These are phyloP conservation scores for Melopsittacus undulatus DNA, from an alignment of 2,797 vertebrate genomes.

Conservation along the genomic window DNA sequence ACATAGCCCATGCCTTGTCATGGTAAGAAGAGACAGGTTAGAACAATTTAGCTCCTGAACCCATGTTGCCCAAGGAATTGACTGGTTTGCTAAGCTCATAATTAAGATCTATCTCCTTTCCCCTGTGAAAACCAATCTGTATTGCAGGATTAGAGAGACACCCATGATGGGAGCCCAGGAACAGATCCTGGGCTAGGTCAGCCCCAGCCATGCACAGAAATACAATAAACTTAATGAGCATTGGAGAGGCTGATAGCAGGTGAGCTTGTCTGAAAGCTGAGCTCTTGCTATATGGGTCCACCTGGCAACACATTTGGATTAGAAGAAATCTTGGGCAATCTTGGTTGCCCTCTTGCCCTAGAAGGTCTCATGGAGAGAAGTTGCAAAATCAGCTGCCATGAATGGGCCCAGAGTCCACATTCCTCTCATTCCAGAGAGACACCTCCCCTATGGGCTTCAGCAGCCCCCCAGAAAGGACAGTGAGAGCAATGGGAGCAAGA, in stretches of 20 bases:
- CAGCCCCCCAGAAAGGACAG: background rate
- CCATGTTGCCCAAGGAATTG: background rate
- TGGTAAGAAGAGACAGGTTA: background rate
- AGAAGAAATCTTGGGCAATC: conserved; percentile 18
- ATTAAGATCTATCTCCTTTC: background rate
- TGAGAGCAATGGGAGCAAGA: background rate
- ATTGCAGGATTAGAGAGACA: background rate
- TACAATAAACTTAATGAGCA: background rate
- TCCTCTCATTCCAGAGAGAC: background rate
- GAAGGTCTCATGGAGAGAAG: background rate
- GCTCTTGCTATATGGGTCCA: background rate
- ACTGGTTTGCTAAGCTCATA: background rate
- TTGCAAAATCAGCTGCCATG: background rate
- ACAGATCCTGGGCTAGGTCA: background rate
- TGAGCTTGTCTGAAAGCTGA: background rate
- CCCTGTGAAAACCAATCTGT: background rate
- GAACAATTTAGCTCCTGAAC: background rate
- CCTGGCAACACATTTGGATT: conserved; percentile 13
- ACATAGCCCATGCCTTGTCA: background rate
- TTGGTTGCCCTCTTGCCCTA: conserved; percentile 10
- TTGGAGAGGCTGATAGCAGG: background rate
- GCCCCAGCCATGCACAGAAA: background rate
- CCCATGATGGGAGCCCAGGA: background rate
- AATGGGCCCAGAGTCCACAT: background rate
- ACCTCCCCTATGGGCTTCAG: background rate